These are phyloP conservation scores for Spilosoma lubricipeda DNA, from an alignment of 2,888 invertebrate genomes.

Conservation along the genomic window DNA sequence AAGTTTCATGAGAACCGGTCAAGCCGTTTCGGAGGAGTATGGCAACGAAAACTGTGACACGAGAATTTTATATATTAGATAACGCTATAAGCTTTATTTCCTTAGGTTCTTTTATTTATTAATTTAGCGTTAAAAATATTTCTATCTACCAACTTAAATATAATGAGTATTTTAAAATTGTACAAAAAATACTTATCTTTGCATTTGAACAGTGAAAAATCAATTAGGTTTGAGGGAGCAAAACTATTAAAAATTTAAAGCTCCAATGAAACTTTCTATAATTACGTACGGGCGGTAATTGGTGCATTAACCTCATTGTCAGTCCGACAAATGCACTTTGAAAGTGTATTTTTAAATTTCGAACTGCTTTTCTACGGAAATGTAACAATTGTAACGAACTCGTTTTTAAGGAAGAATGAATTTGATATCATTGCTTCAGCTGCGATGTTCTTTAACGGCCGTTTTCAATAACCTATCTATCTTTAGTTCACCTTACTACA, in stretches of 20 bases:
- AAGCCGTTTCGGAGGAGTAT: too few relatives aligned
- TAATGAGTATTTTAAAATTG: background rate
- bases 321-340: slow-evolving; percentile 23
- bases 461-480: too few relatives aligned
- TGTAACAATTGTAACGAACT: slow-evolving; percentile 5
- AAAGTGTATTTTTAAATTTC: slow-evolving; percentile 23
- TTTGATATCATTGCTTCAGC: background rate
- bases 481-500: too few relatives aligned
- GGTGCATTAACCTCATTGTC: slow-evolving; percentile 45
- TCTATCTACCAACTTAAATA: background rate
- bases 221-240: slow-evolving; percentile 1
- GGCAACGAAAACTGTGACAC: too few relatives aligned
- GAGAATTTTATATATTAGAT: too few relatives aligned
- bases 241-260: slow-evolving; percentile 26
- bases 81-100: too few relatives aligned
- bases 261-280: slow-evolving; percentile 33
- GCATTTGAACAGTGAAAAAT: background rate
- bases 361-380: slow-evolving; percentile 9
- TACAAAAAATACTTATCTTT: background rate
- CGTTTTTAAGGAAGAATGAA: background rate
- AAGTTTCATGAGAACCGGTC: too few relatives aligned
- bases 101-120: too few relatives aligned
- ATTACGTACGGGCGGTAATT: slow-evolving; percentile 38
- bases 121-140: background rate
- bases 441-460: background rate